phyloP scores from a whole-genome alignment of 2,113 vertebrate genomes.

The Arvicanthis niloticus region DNA sequence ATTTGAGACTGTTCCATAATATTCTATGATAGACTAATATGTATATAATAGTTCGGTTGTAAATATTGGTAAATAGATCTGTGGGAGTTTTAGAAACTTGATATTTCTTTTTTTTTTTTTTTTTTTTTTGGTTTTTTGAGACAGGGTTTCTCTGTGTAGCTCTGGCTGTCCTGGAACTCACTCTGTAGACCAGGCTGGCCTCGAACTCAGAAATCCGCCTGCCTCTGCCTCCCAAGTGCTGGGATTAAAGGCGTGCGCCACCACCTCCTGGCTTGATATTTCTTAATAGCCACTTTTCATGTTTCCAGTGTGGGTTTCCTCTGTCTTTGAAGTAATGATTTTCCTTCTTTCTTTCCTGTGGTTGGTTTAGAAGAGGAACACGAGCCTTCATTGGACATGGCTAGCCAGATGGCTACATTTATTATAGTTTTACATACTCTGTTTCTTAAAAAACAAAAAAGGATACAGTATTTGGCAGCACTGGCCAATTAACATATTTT shows the following conservation, averaged over 20 bases:
- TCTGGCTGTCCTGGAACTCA: too few relatives aligned
- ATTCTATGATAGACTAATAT: not conserved
- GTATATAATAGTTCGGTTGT: not conserved
- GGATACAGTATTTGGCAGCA: conserved; percentile 9
- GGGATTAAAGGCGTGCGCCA: too few relatives aligned
- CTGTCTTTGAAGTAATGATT: not conserved
- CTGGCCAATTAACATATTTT: conserved; percentile 38
- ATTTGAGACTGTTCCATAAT: conserved; percentile 14
- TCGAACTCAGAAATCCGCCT: too few relatives aligned
- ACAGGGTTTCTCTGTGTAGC: too few relatives aligned
- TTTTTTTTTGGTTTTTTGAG: conserved; percentile 9
- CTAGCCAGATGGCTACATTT: not conserved
- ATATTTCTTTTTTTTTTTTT: not conserved
- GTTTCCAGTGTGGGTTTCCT: not conserved
- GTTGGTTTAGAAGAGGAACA: not conserved
- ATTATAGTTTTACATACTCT: conserved; percentile 26
- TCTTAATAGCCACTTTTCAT: conserved; percentile 10
- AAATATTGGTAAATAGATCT: conserved; percentile 1
- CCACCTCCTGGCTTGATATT: not conserved
- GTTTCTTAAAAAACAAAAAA: conserved; percentile 11
- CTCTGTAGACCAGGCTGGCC: too few relatives aligned
- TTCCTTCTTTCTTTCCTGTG: not conserved
- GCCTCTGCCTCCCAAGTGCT: too few relatives aligned
- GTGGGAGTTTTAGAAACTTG: conserved; percentile 49
- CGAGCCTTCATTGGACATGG: not conserved